Evolutionary conservation across 2,888 invertebrate genomes (phyloP), one percentile per base, ranked within the genome.

Genomic region (Aphelenchoides bicaudatus): DNA sequence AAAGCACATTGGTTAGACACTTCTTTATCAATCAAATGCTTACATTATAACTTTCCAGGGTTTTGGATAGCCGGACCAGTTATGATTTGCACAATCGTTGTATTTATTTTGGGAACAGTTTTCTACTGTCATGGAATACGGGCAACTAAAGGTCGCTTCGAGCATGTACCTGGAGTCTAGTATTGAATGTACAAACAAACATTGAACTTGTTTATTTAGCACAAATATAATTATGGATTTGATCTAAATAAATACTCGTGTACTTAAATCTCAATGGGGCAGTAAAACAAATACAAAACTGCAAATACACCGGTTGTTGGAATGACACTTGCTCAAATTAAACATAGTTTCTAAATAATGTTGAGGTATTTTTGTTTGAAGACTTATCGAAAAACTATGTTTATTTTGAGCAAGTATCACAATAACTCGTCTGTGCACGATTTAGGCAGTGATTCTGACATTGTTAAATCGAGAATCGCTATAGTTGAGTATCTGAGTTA

Each of bases 91-190:
- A 37, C 46, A 10, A 25, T 39, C 6, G 21, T 29, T 55, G 66
- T 64, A 37, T 63, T 65, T 21, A 58, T 62, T 1, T 59, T 74
- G 28, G 74, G 74, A 6, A 66, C 73, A 2, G 62, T 69, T 23
- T 73, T 75, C 58, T 75, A 71, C 46, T 59, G 67, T 21, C 73
- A 72, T 46, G 76, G 43, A 6, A 53, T 63, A 10, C 61, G 63
- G 58, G 67, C 68, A 21, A 74, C 72, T 0, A 73, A 71, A 52
- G 74, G 74, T 39, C 61, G 74, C 38, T 74, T 73, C 39, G 74
- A 74, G 31, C 49, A 54, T 10, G 30, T 58, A 23, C 66, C 39
- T 25, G 66, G 66, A 5, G 66, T 71, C 21, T 65, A 57, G 37
- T 6, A 13, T n/a, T 34, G 34, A n/a, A n/a, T n/a, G n/a, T n/a